Percentiles rank a stretch among this genome's conserved stretches.
phyloP scores from a whole-genome alignment of 2,888 invertebrate genomes.

The Mylabris sibirica region DNA sequence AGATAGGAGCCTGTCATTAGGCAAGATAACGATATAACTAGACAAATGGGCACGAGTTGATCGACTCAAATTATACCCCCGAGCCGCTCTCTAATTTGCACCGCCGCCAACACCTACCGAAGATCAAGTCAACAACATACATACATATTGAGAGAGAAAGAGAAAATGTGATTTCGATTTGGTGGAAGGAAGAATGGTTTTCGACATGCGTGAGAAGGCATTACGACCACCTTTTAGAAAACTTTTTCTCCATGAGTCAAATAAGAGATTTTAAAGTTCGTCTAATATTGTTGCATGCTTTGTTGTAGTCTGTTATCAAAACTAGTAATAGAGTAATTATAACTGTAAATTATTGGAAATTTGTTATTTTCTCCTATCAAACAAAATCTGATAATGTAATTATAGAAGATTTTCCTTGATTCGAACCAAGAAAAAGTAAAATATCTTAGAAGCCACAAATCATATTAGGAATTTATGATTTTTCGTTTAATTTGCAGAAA shows the following conservation, averaged over 20 bases:
- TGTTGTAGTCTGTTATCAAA: background rate
- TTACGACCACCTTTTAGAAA: background rate
- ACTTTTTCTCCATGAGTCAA: background rate
- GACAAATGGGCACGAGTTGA: conserved; percentile 61
- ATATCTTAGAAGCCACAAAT: too few relatives aligned
- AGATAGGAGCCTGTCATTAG: conserved; percentile 60
- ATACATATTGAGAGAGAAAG: background rate
- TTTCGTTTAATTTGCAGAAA: too few relatives aligned
- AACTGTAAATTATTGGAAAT: background rate
- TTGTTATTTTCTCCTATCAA: background rate
- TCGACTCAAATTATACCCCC: conserved; percentile 57
- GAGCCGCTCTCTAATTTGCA: conserved; percentile 60
- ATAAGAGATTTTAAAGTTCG: background rate
- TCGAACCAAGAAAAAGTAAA: background rate
- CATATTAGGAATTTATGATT: too few relatives aligned
- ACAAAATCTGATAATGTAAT: background rate
- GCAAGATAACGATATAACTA: conserved; percentile 61
- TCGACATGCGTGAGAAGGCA: background rate
- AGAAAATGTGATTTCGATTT: background rate
- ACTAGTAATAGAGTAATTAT: background rate
- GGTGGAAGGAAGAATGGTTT: background rate
- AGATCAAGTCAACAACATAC: background rate
- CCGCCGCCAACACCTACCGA: conserved; percentile 54
- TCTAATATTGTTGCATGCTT: background rate
- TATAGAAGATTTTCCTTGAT: background rate